A percentile compares a stretch with the other conserved stretches of the same genome.
Evolutionary conservation across 2,888 invertebrate species (phyloP).

Genomic region (Acleris holmiana): DNA sequence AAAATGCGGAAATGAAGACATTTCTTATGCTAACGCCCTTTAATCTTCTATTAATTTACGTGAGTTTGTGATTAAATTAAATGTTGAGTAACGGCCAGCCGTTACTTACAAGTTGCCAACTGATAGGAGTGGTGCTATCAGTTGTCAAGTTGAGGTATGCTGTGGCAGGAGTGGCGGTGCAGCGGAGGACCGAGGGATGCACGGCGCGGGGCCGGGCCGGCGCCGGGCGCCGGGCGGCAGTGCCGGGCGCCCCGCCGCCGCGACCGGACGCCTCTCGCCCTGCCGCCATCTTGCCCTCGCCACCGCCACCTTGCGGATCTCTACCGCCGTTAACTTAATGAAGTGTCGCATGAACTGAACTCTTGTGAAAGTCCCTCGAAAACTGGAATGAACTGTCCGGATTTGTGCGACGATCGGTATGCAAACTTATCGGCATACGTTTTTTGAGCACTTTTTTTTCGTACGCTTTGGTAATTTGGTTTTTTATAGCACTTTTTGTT

Average conservation of each 20-base stretch:
- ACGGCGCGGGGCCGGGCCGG: conserved; percentile 54
- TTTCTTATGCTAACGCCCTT: too few relatives aligned
- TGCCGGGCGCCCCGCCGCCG: conserved; percentile 72
- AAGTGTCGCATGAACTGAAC: conserved; percentile 74
- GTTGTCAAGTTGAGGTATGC: too few relatives aligned
- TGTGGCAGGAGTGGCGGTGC: conserved; percentile 41
- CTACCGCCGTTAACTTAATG: conserved; percentile 70
- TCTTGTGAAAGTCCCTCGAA: conserved; percentile 50
- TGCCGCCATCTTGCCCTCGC: conserved; percentile 45
- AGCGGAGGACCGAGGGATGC: conserved; percentile 54
- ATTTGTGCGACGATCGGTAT: conserved; percentile 32
- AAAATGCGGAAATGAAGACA: too few relatives aligned
- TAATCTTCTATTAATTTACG: too few relatives aligned
- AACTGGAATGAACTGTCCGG: conserved; percentile 29
- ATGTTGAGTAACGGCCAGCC: too few relatives aligned
- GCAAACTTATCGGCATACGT: conserved; percentile 24
- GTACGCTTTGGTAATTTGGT: conserved; percentile 23
- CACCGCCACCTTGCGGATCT: conserved; percentile 49
- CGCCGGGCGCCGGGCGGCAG: conserved; percentile 68
- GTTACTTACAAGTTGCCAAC: too few relatives aligned
- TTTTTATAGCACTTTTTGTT: conserved; percentile 5
- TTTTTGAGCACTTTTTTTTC: conserved; percentile 13
- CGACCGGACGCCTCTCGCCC: conserved; percentile 65
- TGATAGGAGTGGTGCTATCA: too few relatives aligned
- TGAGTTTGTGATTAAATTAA: too few relatives aligned